These are phyloP conservation scores for Dione juno DNA, from an alignment of 2,888 invertebrate genomes.

Conservation along the genomic window DNA sequence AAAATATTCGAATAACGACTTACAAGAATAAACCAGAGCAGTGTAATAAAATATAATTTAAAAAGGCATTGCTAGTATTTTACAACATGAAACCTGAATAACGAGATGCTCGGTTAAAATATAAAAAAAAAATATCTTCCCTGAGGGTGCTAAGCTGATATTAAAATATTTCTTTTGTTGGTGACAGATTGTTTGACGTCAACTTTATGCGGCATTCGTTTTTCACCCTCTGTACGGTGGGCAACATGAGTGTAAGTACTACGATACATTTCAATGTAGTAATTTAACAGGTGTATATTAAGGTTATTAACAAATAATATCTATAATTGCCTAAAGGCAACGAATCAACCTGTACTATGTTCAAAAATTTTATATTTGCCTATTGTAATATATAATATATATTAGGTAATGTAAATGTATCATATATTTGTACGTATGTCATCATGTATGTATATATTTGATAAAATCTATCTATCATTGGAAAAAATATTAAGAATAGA, in stretches of 20 bases:
- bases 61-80: slow-evolving; percentile 30
- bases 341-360: too few species aligned
- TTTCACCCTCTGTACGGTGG: slow-evolving; percentile 27
- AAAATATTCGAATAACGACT: slow-evolving; percentile 9
- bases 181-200: slow-evolving; percentile 40
- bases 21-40: slow-evolving; percentile 24
- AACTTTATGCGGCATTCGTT: slow-evolving; percentile 35
- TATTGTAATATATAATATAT: too few species aligned
- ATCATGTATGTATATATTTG: too few species aligned
- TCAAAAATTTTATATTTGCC: too few species aligned
- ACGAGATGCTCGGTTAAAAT: slow-evolving; percentile 32
- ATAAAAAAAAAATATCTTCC: slow-evolving; percentile 31
- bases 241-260: slow-evolving; percentile 12
- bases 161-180: slow-evolving; percentile 43
- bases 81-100: slow-evolving; percentile 34
- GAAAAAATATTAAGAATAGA: too few species aligned
- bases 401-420: too few species aligned
- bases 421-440: too few species aligned
- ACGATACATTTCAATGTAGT: neutral
- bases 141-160: slow-evolving; percentile 38
- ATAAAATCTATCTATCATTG: too few species aligned
- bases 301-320: too few species aligned
- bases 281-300: too few species aligned
- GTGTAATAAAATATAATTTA: slow-evolving; percentile 32
- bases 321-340: too few species aligned